Conservation (phyloP, 2,888 invertebrate genomes). For the Andrena marginata region DNA sequence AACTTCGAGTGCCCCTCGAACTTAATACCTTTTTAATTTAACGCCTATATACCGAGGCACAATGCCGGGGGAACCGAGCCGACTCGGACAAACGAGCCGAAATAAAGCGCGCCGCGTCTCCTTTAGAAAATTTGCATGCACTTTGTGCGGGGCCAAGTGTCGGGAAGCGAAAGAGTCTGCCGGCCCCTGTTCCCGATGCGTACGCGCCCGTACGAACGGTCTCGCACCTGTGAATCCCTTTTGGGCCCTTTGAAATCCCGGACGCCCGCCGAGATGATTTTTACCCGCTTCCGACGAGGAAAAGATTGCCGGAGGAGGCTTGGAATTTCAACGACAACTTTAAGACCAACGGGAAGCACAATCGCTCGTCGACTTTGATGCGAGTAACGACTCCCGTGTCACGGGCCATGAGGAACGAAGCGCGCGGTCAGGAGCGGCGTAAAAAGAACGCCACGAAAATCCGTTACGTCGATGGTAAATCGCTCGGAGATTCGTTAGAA, state of each 20-base stretch:
- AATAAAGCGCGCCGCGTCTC: constrained; percentile 39
- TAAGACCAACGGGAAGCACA: neutral
- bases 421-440: neutral
- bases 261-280: constrained; percentile 59
- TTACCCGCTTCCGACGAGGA: constrained; percentile 24
- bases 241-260: constrained; percentile 33
- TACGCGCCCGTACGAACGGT: constrained; percentile 20
- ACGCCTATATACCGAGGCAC: constrained; percentile 7
- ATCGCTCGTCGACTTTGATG: neutral
- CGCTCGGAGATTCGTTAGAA: constrained; percentile 70
- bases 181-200: constrained; percentile 12
- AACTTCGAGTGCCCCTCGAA: neutral
- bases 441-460: constrained; percentile 28
- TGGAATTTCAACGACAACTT: neutral
- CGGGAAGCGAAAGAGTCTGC: constrained; percentile 47
- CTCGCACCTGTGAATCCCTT: constrained; percentile 60
- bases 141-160: constrained; percentile 46
- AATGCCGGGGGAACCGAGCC: neutral
- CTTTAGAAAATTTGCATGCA: constrained; percentile 66
- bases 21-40: constrained; percentile 44
- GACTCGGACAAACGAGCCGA: constrained; percentile 23
- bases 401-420: neutral
- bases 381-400: neutral
- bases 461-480: constrained; percentile 55
- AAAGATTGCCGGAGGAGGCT: neutral